phyloP scores from a whole-genome alignment of 2,888 invertebrate genomes.

The Nineta flava region DNA sequence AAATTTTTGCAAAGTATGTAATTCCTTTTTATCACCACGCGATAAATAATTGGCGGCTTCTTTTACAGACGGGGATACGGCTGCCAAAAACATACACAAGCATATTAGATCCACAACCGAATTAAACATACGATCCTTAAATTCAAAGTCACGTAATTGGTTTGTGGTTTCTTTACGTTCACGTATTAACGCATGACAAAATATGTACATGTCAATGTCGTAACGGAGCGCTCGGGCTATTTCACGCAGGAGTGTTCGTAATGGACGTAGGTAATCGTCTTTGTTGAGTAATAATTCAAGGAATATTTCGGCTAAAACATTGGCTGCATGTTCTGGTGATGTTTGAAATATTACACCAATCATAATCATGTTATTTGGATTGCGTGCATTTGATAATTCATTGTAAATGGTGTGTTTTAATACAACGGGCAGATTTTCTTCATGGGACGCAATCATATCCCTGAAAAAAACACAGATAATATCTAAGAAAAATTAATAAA shows the following conservation, averaged over 20 bases:
- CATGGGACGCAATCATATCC: constrained; percentile 74
- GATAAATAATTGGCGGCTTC: constrained; percentile 43
- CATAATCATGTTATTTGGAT: constrained; percentile 90
- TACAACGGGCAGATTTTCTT: constrained; percentile 68
- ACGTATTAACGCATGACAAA: constrained; percentile 62
- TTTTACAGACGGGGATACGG: constrained; percentile 52
- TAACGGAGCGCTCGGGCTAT: constrained; percentile 69
- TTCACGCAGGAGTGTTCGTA: constrained; percentile 76
- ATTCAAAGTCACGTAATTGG: constrained; percentile 45
- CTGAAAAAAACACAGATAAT: constrained; percentile 34
- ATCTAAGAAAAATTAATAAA: no score
- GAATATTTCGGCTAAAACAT: constrained; percentile 69
- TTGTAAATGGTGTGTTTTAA: constrained; percentile 89
- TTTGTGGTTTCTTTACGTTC: constrained; percentile 43
- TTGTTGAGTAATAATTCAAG: constrained; percentile 68
- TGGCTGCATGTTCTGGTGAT: constrained; percentile 65
- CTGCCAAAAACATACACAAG: constrained; percentile 69
- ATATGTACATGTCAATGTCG: constrained; percentile 63
- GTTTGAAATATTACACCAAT: constrained; percentile 78
- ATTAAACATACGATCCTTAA: constrained; percentile 69
- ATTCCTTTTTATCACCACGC: constrained; percentile 34
- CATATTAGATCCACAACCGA: constrained; percentile 74
- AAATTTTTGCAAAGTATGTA: constrained; percentile 18
- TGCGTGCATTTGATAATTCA: constrained; percentile 80
- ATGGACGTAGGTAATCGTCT: constrained; percentile 79